Conservation (phyloP, 2,113 vertebrate genomes). For the Centropus bengalensis region DNA sequence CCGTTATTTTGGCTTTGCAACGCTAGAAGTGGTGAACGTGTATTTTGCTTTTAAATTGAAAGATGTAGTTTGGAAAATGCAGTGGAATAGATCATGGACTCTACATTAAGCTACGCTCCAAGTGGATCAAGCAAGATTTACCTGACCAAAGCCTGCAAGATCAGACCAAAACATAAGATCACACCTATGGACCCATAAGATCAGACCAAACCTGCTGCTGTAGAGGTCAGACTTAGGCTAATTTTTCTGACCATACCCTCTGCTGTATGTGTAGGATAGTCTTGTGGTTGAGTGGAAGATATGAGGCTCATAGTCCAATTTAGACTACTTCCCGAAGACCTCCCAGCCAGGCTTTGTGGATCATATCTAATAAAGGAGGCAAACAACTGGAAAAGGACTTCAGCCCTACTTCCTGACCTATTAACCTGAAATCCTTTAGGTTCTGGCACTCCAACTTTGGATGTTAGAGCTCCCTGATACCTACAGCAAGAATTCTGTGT, state of each 20-base stretch:
- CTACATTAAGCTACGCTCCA: background rate
- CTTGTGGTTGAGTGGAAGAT: background rate
- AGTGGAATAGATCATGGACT: background rate
- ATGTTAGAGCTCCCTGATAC: background rate
- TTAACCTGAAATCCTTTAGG: background rate
- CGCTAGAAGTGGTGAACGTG: background rate
- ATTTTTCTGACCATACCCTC: background rate
- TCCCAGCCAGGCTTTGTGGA: background rate
- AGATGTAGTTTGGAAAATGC: background rate
- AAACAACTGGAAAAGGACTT: background rate
- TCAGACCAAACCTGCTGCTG: background rate
- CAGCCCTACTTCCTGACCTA: background rate
- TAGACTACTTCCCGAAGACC: background rate
- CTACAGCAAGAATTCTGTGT: background rate
- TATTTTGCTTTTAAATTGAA: background rate
- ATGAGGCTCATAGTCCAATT: accelerated
- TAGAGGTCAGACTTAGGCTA: background rate
- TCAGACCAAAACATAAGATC: background rate
- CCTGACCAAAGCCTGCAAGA: background rate
- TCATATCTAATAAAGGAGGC: background rate
- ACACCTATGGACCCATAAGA: background rate
- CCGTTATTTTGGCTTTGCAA: background rate
- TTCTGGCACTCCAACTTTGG: background rate
- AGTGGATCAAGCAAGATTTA: background rate
- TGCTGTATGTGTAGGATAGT: accelerated